A percentile compares a stretch with the other conserved stretches of the same genome.
Conservation (phyloP, 1,140 invertebrate genomes). For the Drosophila teissieri region DNA sequence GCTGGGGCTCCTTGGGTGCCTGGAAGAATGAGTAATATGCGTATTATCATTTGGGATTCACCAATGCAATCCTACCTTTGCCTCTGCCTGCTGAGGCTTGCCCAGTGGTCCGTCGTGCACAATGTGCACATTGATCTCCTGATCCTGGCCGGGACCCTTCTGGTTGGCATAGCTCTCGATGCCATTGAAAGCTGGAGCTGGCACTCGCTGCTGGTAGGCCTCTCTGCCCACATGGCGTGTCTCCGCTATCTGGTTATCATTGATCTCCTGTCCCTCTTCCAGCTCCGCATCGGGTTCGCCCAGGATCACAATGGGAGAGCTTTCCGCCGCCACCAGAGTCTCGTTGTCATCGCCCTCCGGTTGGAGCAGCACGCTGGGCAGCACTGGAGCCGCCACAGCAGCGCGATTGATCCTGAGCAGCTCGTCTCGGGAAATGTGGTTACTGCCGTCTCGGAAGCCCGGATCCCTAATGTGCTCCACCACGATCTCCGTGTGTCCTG, state of each 20-base stretch:
- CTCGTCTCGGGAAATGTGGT: conserved; percentile 69
- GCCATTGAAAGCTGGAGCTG: conserved; percentile 19
- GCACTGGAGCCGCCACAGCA: conserved; percentile 65
- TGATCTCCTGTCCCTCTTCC: conserved; percentile 56
- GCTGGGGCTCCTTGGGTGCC: not conserved
- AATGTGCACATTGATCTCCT: conserved; percentile 74
- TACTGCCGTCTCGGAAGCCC: conserved; percentile 61
- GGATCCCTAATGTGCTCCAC: conserved; percentile 64
- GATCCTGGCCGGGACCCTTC: conserved; percentile 58
- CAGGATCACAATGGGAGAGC: conserved; percentile 73
- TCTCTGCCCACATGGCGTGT: conserved; percentile 55
- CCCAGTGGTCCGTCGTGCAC: conserved; percentile 47
- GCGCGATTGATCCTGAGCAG: conserved; percentile 75
- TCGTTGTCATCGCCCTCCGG: conserved; percentile 59
- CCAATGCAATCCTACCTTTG: not conserved
- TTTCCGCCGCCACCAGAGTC: conserved; percentile 63
- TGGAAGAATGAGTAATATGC: not conserved
- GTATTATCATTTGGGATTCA: too few relatives aligned
- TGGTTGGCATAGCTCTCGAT: conserved; percentile 60
- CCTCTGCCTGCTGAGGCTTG: conserved; percentile 20
- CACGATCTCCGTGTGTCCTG: conserved; percentile 75
- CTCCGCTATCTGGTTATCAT: conserved; percentile 79
- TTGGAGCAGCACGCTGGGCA: conserved; percentile 70
- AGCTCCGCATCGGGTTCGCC: conserved; percentile 65
- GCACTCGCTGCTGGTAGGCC: conserved; percentile 51